Evolutionary conservation across 1,140 invertebrate species (phyloP), one percentile per base, ranked within the genome.

Genomic region (Drosophila lowei): DNA sequence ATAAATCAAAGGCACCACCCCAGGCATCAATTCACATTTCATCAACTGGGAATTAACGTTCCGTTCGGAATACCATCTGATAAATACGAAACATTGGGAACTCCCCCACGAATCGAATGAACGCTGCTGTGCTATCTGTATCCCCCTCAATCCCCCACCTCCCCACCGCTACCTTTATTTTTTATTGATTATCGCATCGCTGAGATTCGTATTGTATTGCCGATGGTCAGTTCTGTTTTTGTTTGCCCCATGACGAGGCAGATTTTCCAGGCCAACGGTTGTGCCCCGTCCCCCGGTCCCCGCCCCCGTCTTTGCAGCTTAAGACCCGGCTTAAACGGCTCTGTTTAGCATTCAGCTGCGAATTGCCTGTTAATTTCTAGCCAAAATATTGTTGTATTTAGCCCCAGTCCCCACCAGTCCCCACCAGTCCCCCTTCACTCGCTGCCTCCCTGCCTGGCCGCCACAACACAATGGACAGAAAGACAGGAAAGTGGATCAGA

Each of bases 191-290:
- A 15, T 46, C 15, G 49, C 30, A 34, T 53, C 13, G 15, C 28
- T 11, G 34, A 38, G 30, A n/a, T 13, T 41, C 25, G 23, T 61
- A n/a, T 57, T 54, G 47, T 79, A 53, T 84, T 85, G 81, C 42
- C 62, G 76, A 72, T 72, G 80, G 76, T 76, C 80, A 85, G 79
- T 77, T 79, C 70, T 79, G 67, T 77, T 85, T 38, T 66, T 85
- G 63, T 84, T 77, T 80, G 80, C 53, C 34, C 58, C 44, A 80
- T 84, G 80, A 85, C 72, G 43, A 21, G 5, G 72, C 80, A 79
- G 64, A 73, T 84, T 84, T 84, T 85, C 77, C 77, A 67, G 72
- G 53, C 48, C 79, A 68, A 43, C 55, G 42, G 41, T 13, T 47
- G 55, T 16, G 16, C 46, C 25, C 30, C 42, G 30, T 1, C 54